A percentile compares a stretch with the other conserved stretches of the same genome.
Evolutionary conservation across 2,113 vertebrate species (phyloP).

Genomic region (Crotalus horridus): DNA sequence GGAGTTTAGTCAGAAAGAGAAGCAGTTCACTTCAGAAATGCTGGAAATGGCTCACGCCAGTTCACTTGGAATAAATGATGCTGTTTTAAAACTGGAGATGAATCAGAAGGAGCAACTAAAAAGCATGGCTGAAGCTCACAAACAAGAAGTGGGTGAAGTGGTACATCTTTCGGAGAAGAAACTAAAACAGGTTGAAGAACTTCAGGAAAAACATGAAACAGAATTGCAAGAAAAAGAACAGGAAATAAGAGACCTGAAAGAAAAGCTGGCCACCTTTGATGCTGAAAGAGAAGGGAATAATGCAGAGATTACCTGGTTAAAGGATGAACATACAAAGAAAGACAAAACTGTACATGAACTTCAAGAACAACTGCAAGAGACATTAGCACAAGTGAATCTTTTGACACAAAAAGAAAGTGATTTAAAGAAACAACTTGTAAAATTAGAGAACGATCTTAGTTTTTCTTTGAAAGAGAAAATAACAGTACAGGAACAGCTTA

Average conservation of each 20-base stretch:
- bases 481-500: conserved; percentile 74
- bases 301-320: conserved; percentile 69
- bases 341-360: conserved; percentile 77
- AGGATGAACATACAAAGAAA: conserved; percentile 74
- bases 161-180: conserved; percentile 73
- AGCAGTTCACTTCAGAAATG: conserved; percentile 83
- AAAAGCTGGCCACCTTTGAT: conserved; percentile 64
- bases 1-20: conserved; percentile 84
- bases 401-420: conserved; percentile 73
- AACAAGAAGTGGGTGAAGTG: conserved; percentile 70
- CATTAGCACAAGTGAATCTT: conserved; percentile 64
- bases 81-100: conserved; percentile 80
- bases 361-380: conserved; percentile 78
- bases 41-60: conserved; percentile 84
- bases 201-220: conserved; percentile 73
- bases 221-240: conserved; percentile 80
- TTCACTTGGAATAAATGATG: conserved; percentile 79
- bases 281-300: conserved; percentile 72
- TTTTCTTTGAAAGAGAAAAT: conserved; percentile 76
- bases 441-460: conserved; percentile 74
- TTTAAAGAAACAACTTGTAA: conserved; percentile 76
- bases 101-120: conserved; percentile 85
- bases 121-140: conserved; percentile 72
- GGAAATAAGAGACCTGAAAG: conserved; percentile 74
- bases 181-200: conserved; percentile 77